Percentiles rank a stretch among this genome's conserved stretches.
Conservation (phyloP, 2,113 vertebrate genomes). For the Coryphaenoides rupestris region DNA sequence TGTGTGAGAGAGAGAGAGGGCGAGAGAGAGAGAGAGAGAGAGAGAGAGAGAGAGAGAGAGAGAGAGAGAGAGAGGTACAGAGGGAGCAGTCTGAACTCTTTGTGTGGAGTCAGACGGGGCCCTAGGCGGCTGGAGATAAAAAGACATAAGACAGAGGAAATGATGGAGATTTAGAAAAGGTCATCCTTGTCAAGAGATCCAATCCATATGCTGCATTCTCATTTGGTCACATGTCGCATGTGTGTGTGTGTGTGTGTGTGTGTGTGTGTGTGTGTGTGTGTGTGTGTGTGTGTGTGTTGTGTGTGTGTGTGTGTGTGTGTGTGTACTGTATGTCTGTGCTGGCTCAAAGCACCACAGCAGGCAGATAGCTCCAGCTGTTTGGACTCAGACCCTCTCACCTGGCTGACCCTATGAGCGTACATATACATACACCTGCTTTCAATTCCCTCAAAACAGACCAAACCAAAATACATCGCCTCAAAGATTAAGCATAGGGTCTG, state of each 20-base stretch:
- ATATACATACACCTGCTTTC: too few relatives aligned
- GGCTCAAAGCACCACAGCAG: background rate
- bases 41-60: background rate
- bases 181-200: background rate
- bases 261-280: background rate
- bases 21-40: background rate
- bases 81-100: background rate
- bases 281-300: background rate
- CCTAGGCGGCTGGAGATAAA: conserved; percentile 26
- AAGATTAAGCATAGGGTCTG: too few relatives aligned
- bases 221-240: background rate
- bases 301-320: background rate
- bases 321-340: background rate
- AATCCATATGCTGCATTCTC: too few relatives aligned
- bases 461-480: too few relatives aligned
- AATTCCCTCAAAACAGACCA: too few relatives aligned
- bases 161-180: conserved; percentile 36
- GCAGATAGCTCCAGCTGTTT: background rate
- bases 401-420: too few relatives aligned
- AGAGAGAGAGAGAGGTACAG: background rate
- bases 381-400: too few relatives aligned
- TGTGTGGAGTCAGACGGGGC: conserved; percentile 4
- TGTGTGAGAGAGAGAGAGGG: background rate
- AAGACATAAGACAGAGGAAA: conserved; percentile 35
- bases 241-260: background rate